Conservation (phyloP, 2,888 invertebrate species). For the Oasisia sp. region DNA sequence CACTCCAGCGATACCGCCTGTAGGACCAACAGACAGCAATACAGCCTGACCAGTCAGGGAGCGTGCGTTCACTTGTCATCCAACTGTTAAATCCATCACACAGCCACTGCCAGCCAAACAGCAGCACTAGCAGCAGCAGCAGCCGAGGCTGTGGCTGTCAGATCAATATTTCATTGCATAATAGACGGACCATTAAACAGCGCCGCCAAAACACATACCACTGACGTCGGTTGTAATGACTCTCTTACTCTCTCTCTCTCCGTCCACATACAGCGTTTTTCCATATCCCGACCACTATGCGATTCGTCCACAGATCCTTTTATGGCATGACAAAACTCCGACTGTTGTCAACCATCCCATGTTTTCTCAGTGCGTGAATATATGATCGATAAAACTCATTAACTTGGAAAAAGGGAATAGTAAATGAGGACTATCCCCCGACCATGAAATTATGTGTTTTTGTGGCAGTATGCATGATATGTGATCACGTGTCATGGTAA, state of each 20-base stretch:
- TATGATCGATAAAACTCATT: neutral
- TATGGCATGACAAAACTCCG: neutral
- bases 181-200: neutral
- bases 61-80: constrained; percentile 17
- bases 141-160: neutral
- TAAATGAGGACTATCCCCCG: neutral
- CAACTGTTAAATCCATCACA: constrained; percentile 6
- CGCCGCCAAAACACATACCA: neutral
- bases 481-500: neutral
- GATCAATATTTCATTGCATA: constrained; percentile 17
- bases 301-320: neutral
- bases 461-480: neutral
- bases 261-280: neutral
- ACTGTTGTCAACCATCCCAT: neutral
- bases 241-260: neutral
- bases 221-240: neutral
- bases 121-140: neutral
- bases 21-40: neutral
- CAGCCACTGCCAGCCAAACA: constrained; percentile 6
- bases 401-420: neutral
- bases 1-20: neutral
- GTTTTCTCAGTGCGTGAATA: neutral
- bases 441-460: neutral
- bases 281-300: neutral
- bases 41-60: neutral